phyloP scores from a whole-genome alignment of 2,888 invertebrate genomes.

The Aleiodes testaceus region DNA sequence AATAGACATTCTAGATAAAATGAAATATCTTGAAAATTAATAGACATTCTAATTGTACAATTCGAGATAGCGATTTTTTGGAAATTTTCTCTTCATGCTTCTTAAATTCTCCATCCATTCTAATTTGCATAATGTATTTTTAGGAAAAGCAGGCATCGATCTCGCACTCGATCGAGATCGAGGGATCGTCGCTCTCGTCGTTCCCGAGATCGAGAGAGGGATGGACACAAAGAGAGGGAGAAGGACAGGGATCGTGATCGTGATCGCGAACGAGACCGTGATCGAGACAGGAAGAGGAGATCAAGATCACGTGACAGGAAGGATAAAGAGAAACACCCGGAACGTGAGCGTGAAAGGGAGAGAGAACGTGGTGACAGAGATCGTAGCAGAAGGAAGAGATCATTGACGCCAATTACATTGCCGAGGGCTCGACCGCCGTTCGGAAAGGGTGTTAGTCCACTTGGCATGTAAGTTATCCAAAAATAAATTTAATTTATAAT shows the following conservation, averaged over 20 bases:
- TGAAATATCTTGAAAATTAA: no score
- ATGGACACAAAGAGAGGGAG: conserved; percentile 51
- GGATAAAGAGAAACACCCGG: conserved; percentile 66
- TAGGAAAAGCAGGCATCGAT: conserved; percentile 73
- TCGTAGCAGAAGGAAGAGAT: conserved; percentile 70
- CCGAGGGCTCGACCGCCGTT: conserved; percentile 73
- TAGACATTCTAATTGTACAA: no score
- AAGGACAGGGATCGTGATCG: conserved; percentile 58
- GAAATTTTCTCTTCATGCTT: conserved; percentile 12
- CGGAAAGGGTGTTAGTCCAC: conserved; percentile 71
- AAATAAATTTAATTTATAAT: background rate
- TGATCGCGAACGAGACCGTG: conserved; percentile 59
- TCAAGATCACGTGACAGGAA: conserved; percentile 73
- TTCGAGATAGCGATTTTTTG: conserved; percentile 33
- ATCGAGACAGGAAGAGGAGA: conserved; percentile 63
- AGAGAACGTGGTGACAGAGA: conserved; percentile 71
- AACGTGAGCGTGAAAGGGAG: conserved; percentile 61
- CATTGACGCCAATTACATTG: conserved; percentile 69
- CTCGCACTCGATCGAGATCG: conserved; percentile 72
- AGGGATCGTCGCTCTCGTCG: conserved; percentile 75
- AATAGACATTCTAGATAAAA: no score
- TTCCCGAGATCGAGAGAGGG: conserved; percentile 49
- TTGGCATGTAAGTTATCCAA: conserved; percentile 69
- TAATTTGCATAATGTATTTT: conserved; percentile 49
- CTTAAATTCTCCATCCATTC: background rate